A percentile compares a stretch with the other conserved stretches of the same genome.
Conservation (phyloP, 2,113 vertebrate species). For the Macaca fascicularis region DNA sequence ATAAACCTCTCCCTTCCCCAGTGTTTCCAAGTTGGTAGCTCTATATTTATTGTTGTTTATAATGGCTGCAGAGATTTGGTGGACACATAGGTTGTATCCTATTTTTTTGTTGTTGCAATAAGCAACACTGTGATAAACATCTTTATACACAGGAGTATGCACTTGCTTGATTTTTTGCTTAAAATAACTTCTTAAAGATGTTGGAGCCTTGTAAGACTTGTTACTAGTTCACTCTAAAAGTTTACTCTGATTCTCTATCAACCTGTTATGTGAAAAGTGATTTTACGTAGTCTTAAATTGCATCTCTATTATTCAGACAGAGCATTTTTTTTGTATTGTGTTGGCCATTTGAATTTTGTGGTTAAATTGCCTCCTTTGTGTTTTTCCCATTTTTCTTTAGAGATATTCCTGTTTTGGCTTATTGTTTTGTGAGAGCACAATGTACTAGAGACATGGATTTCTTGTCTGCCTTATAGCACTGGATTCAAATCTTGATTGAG, state of each 20-base stretch:
- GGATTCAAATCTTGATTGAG: conserved; percentile 24
- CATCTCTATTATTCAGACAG: neutral
- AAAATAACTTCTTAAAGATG: neutral
- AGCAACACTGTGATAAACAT: neutral
- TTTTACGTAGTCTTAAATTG: neutral
- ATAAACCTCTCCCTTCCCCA: neutral
- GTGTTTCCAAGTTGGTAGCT: neutral
- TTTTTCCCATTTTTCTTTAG: neutral
- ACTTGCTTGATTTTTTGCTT: neutral
- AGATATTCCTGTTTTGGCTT: neutral
- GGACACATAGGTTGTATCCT: neutral
- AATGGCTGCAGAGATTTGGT: neutral
- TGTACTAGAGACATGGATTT: neutral
- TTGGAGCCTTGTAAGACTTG: neutral
- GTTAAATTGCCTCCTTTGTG: neutral
- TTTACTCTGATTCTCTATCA: conserved; percentile 23
- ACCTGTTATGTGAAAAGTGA: neutral
- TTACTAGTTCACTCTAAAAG: neutral
- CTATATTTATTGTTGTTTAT: neutral
- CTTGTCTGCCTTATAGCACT: neutral
- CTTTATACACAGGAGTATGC: neutral
- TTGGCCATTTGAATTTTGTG: neutral
- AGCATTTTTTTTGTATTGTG: neutral
- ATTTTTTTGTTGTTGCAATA: neutral
- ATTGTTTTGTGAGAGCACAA: neutral